phyloP scores from a whole-genome alignment of 1,140 invertebrate species.

The Samia ricini region DNA sequence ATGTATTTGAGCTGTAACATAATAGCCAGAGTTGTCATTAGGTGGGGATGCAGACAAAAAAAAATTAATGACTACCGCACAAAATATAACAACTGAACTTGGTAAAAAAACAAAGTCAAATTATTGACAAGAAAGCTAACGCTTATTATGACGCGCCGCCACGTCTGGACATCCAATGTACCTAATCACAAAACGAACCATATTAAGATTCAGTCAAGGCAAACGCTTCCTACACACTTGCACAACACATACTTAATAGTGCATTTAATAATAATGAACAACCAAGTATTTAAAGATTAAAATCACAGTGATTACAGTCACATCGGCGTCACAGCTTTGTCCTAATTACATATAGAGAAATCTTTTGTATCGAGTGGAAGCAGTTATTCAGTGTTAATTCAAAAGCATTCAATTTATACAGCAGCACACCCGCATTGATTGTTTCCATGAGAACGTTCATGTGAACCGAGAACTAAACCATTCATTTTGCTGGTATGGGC shows the following conservation, averaged over 20 bases:
- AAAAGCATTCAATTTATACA: conserved; percentile 45
- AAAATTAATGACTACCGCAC: too few species aligned
- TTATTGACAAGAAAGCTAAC: neutral
- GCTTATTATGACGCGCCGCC: conserved; percentile 14
- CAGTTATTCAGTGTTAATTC: conserved; percentile 44
- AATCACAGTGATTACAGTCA: neutral
- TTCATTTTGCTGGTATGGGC: conserved; percentile 31
- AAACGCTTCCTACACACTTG: conserved; percentile 22
- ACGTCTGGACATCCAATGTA: conserved; percentile 16
- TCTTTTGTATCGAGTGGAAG: conserved; percentile 12
- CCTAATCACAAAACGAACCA: conserved; percentile 20
- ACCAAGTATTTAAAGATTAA: neutral
- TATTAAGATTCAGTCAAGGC: conserved; percentile 22
- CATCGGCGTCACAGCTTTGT: neutral
- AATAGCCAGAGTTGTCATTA: too few species aligned
- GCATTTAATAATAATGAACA: neutral
- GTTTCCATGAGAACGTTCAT: conserved; percentile 58
- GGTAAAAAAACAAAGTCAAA: neutral
- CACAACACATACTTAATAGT: conserved; percentile 10
- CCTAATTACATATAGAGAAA: neutral
- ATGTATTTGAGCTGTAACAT: too few species aligned
- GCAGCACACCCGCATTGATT: conserved; percentile 49
- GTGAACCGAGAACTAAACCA: conserved; percentile 45
- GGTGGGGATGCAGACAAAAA: too few species aligned
- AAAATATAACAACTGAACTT: too few species aligned